Base-by-base conservation (phyloP, 2,797 vertebrate species). In the Leptodactylus fallax region DNA sequence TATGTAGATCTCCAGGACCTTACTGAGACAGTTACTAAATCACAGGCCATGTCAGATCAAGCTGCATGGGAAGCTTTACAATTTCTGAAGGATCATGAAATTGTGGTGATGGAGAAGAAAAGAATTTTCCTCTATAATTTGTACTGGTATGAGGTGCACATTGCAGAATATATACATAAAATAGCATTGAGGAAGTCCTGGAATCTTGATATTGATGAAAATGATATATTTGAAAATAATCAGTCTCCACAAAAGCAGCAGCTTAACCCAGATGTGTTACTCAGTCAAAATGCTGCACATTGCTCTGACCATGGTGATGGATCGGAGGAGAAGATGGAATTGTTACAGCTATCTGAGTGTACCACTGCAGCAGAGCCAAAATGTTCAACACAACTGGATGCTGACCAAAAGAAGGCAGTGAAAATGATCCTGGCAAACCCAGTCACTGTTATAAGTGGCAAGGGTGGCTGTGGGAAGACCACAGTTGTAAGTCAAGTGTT, bases 391-490 rank as follows among this genome's bases (percentile, higher is more conserved):
- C 90, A 90, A 0, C 76, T 95, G 77, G 96, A 97, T 79, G 81
- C 17, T 17, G 95, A 96, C 90, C 97, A 97, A 63, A 82, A 94
- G 67, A 90, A 79, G 45, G 97, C 96, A 58, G 17, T 95, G 72
- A 58, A 94, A 88, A 95, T 96, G 94, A 95, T 97, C 65, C 96
- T 96, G 83, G 85, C 92, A 81, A 96, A 96, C 86, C 92, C 96
- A 1, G 95, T 97, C 86, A 97, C 96, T 0, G 90, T 97, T 87
- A 93, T 97, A 89, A 97, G 96, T 71, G 97, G 96, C 49, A 97
- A 97, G 90, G 97, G 96, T 1, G 96, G 96, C 23, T 96, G 94
- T 89, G 97, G 97, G 27, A 97, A 97, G 92, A 97, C 96, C 82
- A 97, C 96, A 0, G 91, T 97, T 67, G 96, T 97, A 45, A 96